Evolutionary conservation across 2,888 invertebrate genomes (phyloP), one percentile per base, ranked within the genome.

Genomic region (Erynnis tages): DNA sequence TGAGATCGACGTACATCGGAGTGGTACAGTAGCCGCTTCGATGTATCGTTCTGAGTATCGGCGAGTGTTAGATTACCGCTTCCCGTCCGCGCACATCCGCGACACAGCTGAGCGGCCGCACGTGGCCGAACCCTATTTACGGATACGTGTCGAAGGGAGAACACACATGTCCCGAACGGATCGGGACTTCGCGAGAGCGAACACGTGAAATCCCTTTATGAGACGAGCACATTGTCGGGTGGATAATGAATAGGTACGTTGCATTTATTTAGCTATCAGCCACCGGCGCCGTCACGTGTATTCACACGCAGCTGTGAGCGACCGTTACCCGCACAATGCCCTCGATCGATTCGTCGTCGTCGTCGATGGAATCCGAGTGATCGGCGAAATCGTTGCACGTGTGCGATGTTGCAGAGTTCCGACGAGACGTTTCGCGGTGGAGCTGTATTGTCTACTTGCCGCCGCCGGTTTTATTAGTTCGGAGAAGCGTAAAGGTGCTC

Each of bases 111-210:
- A 85, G 71, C 87, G 79, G 76, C 79, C 85, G 86, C 88, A 89
- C 89, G 88, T 89, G 88, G 87, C 82, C 81, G 85, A 79, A 84
- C 88, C 89, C 88, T 89, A 89, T 89, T 89, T 89, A 88, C 88
- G 87, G 88, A 87, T 71, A 79, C 84, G 82, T 79, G 79, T 78
- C 78, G 67, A 76, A 86, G 88, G 87, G 87, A 86, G 87, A 78
- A 77, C 84, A 73, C 88, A 88, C 85, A 88, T 89, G 89, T 88
- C 86, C 86, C 79, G 84, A 83, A 84, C 86, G 80, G 83, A 86
- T 87, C 84, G 87, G 79, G 84, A 87, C 86, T 85, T 83, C 67
- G 87, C 84, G 78, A 80, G 82, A 76, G 77, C 75, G 82, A 77
- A 82, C 89, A 89, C 89, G 88, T 89, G 88, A 85, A 88, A 87